phyloP scores from a whole-genome alignment of 2,797 vertebrate species.

The Potorous gilbertii region DNA sequence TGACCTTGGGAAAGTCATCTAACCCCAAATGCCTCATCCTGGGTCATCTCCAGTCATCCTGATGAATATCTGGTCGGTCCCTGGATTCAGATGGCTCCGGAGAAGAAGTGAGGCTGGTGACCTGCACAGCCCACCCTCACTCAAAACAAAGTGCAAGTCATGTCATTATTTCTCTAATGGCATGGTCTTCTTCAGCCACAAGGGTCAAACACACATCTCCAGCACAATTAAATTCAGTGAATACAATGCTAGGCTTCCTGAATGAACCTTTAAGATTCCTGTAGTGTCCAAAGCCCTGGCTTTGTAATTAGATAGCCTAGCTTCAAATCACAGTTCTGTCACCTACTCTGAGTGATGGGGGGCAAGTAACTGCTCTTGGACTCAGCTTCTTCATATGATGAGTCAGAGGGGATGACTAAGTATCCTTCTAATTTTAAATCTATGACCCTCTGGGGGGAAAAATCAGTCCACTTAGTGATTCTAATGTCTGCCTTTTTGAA shows the following conservation, averaged over 20 bases:
- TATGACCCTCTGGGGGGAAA: neutral
- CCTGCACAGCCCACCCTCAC: too few relatives aligned
- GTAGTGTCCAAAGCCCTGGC: neutral
- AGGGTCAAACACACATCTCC: too few relatives aligned
- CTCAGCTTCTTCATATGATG: neutral
- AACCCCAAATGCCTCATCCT: too few relatives aligned
- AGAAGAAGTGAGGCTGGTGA: too few relatives aligned
- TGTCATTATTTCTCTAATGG: too few relatives aligned
- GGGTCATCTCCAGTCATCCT: too few relatives aligned
- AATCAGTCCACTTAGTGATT: neutral
- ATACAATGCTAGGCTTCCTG: neutral
- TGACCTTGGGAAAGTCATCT: too few relatives aligned
- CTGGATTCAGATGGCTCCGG: too few relatives aligned
- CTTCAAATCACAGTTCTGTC: neutral
- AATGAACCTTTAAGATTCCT: neutral
- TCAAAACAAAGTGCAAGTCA: too few relatives aligned
- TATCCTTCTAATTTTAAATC: neutral
- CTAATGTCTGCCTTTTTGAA: conserved; percentile 6
- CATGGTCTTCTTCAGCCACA: too few relatives aligned
- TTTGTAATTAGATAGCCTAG: neutral
- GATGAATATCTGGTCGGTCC: too few relatives aligned
- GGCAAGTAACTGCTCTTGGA: neutral
- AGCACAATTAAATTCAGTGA: neutral
- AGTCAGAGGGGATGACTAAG: neutral
- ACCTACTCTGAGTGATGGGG: neutral